phyloP scores from a whole-genome alignment of 2,797 vertebrate genomes.

The Rhyacichthys aspro region DNA sequence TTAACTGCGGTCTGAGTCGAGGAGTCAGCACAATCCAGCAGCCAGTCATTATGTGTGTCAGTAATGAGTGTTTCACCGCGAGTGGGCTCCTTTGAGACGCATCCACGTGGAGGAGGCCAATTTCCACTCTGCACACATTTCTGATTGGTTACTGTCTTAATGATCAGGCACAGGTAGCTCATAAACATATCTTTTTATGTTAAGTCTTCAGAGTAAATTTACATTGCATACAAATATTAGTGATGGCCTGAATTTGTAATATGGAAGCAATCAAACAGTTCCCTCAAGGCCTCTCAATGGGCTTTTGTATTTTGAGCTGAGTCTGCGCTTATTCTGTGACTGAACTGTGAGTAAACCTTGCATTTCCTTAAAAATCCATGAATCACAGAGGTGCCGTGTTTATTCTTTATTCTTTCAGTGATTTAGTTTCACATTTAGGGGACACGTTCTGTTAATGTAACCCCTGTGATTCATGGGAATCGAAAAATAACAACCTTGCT shows the following conservation, averaged over 20 bases:
- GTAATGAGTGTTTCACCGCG: conserved; percentile 70
- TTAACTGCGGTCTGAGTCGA: conserved; percentile 65
- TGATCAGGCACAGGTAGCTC: conserved; percentile 17
- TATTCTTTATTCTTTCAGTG: conserved; percentile 19
- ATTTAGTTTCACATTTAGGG: not conserved
- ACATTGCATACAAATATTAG: not conserved
- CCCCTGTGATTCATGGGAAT: not conserved
- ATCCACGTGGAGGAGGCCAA: conserved; percentile 40
- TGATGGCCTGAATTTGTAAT: not conserved
- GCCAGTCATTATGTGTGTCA: conserved; percentile 72
- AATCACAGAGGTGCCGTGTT: conserved; percentile 35
- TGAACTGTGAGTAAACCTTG: conserved; percentile 52
- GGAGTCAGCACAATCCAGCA: conserved; percentile 76
- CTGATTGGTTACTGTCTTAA: conserved; percentile 45
- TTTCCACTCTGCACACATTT: conserved; percentile 38
- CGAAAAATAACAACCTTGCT: conserved; percentile 31
- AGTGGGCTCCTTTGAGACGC: conserved; percentile 52
- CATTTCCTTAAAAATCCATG: conserved; percentile 19
- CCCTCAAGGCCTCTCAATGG: conserved; percentile 20
- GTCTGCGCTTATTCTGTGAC: conserved; percentile 53
- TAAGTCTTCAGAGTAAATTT: too few species aligned
- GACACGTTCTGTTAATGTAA: conserved; percentile 4
- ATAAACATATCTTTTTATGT: too few species aligned
- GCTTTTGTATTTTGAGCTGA: conserved; percentile 43
- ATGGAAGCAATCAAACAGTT: conserved; percentile 1